Base-by-base conservation (phyloP, 2,888 invertebrate species). In the Baccha elongata region DNA sequence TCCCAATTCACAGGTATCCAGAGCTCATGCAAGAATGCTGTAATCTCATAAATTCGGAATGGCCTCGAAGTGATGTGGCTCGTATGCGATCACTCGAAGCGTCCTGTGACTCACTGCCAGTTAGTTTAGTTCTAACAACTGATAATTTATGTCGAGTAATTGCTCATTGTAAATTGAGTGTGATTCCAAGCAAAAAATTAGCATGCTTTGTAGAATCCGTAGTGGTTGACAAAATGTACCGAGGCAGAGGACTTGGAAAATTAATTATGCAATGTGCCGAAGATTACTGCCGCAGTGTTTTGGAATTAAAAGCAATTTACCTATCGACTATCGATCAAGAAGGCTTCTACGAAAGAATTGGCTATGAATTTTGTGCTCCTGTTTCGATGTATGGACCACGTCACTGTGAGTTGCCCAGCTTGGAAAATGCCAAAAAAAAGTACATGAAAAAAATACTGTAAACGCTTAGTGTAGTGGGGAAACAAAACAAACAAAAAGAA, bases 191-290 rank as follows among this genome's bases (percentile, higher is more conserved):
- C 86, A 93, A 94, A 86, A 92, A 92, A 83, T 92, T 94, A 81
- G 94, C 94, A 84, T 96, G 96, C 90, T 95, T 96, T 88, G 92
- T 97, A 68, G 96, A 96, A 92, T 94, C 96, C 42, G 96, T 97
- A 85, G 94, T 97, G 13, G 96, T 97, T 87, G 93, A 93, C 85
- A 93, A 93, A 89, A 90, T 91, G 15, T 92, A 93, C 87, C 92
- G 97, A 85, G 95, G 96, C 10, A 93, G 94, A 90, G 96, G 95
- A 85, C 92, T 95, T 84, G 97, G 97, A 17, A 94, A 94, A 86
- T 92, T 93, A 87, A 91, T 97, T 40, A 94, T 97, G 94, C 92
- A 91, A 74, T 93, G 93, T 88, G 93, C 94, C 6, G 96, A 97
- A 91, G 93, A 94, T 84, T 96, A 96, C 88, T 94, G 94, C 87